Percentiles rank a stretch among this genome's conserved stretches.
Conservation (phyloP, 2,113 vertebrate genomes). For the Peromyscus leucopus region DNA sequence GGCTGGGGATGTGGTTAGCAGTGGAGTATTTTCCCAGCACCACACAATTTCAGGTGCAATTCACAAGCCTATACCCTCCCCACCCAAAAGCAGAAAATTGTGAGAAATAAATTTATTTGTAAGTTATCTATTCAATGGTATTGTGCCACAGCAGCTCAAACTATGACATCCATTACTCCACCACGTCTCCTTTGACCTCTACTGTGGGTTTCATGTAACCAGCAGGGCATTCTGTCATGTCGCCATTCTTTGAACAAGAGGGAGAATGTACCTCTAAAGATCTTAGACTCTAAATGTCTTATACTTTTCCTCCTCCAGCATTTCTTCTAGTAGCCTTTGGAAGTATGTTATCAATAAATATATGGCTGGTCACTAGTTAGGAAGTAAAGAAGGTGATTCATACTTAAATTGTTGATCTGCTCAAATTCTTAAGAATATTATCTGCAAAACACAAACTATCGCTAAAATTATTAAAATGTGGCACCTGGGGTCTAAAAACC, state of each 20-base stretch:
- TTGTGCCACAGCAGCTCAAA: background rate
- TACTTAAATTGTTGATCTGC: background rate
- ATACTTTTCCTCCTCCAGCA: background rate
- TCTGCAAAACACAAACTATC: constrained; percentile 19
- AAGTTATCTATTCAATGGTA: background rate
- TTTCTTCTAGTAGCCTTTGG: background rate
- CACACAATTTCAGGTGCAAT: background rate
- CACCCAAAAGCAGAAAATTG: background rate
- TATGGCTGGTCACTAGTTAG: background rate
- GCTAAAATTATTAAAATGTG: constrained; percentile 26
- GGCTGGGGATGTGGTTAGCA: background rate
- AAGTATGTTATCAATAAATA: background rate
- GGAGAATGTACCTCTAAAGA: background rate
- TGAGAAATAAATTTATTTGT: background rate
- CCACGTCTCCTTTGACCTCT: background rate
- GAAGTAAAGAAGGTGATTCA: constrained; percentile 22
- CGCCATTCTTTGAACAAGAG: background rate
- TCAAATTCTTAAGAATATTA: constrained; percentile 57
- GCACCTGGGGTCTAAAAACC: background rate
- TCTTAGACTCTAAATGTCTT: background rate
- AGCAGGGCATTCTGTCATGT: background rate
- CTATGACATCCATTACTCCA: background rate
- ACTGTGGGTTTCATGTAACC: background rate
- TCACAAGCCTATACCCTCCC: background rate
- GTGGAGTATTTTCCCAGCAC: background rate